A percentile compares a stretch with the other conserved stretches of the same genome.
Evolutionary conservation across 2,113 vertebrate genomes (phyloP).

Genomic region (Pterocles orientalis): DNA sequence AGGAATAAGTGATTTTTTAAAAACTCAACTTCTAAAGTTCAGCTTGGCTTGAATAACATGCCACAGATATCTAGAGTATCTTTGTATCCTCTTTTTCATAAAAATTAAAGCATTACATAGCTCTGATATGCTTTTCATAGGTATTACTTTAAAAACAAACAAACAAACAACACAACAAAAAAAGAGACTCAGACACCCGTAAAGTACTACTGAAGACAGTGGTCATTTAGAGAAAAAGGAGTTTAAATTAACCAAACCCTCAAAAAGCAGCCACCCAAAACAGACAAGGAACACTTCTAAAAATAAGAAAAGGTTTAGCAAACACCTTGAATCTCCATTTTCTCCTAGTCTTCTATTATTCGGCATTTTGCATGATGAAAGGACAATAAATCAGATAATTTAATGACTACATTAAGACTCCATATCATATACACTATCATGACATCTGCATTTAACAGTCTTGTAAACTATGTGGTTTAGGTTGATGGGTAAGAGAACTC

Average conservation of each 20-base stretch:
- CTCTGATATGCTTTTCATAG: not conserved
- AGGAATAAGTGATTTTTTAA: not conserved
- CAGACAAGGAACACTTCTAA: slow-evolving; percentile 33
- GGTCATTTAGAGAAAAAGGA: slow-evolving; percentile 31
- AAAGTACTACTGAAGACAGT: slow-evolving; percentile 58
- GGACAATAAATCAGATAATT: slow-evolving; percentile 43
- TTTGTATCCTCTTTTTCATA: not conserved
- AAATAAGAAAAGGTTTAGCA: slow-evolving; percentile 30
- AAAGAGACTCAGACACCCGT: not conserved
- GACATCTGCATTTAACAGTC: not conserved
- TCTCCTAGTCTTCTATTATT: slow-evolving; percentile 63
- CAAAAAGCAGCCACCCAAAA: slow-evolving; percentile 34
- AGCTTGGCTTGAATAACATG: not conserved
- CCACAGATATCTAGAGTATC: not conserved
- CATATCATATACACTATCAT: not conserved
- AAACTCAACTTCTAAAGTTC: not conserved
- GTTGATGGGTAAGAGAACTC: not conserved
- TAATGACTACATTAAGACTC: not conserved
- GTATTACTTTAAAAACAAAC: not conserved
- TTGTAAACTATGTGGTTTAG: not conserved
- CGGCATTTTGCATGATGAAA: slow-evolving; percentile 40
- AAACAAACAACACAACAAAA: too few relatives aligned
- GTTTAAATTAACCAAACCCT: not conserved
- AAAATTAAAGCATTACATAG: not conserved
- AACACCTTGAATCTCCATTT: slow-evolving; percentile 67